Conservation (phyloP, 2,797 vertebrate species). For the Notolepis coatsorum region DNA sequence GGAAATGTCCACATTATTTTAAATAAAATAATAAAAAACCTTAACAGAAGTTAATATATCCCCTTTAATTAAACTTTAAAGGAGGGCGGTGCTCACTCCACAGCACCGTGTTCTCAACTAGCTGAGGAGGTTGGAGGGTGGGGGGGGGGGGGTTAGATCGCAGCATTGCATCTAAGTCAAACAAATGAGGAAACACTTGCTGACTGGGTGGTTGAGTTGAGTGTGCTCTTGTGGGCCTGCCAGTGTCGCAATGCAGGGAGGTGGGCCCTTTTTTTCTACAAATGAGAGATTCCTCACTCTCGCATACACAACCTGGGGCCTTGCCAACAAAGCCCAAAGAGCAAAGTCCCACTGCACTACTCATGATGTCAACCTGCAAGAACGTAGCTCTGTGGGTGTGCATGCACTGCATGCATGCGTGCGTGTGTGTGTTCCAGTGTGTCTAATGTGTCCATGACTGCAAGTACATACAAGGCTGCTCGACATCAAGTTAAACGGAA, state of each 20-base stretch:
- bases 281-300: slow-evolving; percentile 42
- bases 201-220: slow-evolving; percentile 62
- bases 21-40: no score
- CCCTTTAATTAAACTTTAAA: no score
- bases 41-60: no score
- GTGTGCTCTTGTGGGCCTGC: slow-evolving; percentile 55
- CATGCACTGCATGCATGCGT: background rate
- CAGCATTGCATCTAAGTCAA: slow-evolving; percentile 35
- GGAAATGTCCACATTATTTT: no score
- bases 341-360: slow-evolving; percentile 40
- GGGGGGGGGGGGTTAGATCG: background rate
- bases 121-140: no score
- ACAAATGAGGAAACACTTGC: slow-evolving; percentile 52
- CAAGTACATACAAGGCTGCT: no score
- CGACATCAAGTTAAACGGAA: slow-evolving; percentile 35
- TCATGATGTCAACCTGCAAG: background rate
- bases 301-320: slow-evolving; percentile 10
- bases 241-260: slow-evolving; percentile 77
- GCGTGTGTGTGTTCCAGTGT: background rate
- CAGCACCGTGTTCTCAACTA: no score
- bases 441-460: slow-evolving; percentile 27
- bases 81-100: no score
- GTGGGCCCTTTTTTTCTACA: slow-evolving; percentile 37
- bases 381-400: slow-evolving; percentile 1
- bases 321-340: slow-evolving; percentile 13